These are phyloP conservation scores for Halcyon badia DNA, from an alignment of 2,797 vertebrate species.

Conservation along the genomic window DNA sequence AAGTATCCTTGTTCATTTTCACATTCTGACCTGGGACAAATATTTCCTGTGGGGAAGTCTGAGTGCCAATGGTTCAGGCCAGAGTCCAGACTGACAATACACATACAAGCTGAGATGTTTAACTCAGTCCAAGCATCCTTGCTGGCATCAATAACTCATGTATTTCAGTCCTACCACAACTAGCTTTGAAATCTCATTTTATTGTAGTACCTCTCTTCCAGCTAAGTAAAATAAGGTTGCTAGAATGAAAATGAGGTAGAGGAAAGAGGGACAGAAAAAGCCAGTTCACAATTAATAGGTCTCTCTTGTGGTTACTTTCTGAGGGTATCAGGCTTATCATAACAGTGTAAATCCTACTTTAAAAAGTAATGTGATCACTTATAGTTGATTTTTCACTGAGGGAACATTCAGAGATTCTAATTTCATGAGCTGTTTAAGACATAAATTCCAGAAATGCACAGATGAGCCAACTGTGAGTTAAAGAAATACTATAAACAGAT, in stretches of 20 bases:
- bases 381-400: not conserved
- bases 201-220: not conserved
- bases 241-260: not conserved
- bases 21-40: not conserved
- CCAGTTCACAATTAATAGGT: not conserved
- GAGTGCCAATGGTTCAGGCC: rapidly evolving
- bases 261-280: not conserved
- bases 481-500: not conserved
- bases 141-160: not conserved
- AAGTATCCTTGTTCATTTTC: not conserved
- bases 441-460: not conserved
- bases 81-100: rapidly evolving
- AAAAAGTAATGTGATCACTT: not conserved
- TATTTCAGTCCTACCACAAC: not conserved
- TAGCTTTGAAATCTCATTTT: not conserved
- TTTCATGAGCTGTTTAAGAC: not conserved
- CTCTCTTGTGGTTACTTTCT: not conserved
- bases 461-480: not conserved
- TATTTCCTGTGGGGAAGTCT: not conserved
- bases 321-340: not conserved
- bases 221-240: not conserved
- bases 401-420: not conserved
- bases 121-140: not conserved
- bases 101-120: not conserved
- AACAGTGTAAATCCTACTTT: not conserved